Conservation (phyloP, 2,113 vertebrate species). For the Nycticebus coucang region DNA sequence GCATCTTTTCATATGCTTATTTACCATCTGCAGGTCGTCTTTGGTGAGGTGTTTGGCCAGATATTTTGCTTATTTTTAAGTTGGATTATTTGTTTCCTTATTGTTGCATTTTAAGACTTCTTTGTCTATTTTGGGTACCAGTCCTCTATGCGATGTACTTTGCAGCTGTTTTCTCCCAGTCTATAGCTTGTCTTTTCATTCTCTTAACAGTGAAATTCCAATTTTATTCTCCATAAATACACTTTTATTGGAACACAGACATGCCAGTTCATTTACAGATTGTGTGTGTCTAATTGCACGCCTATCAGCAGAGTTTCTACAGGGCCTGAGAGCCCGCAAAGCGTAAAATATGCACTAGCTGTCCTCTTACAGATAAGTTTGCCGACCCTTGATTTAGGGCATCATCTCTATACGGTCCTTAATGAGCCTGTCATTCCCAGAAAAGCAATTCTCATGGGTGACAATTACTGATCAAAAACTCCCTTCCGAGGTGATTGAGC, state of each 20-base stretch:
- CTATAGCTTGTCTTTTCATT: background rate
- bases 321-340: background rate
- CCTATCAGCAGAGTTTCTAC: background rate
- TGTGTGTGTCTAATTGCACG: background rate
- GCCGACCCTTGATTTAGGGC: background rate
- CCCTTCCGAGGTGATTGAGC: background rate
- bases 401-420: background rate
- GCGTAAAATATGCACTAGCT: background rate
- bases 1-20: background rate
- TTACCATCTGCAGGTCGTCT: background rate
- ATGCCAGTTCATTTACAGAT: accelerated
- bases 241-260: background rate
- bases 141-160: background rate
- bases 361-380: background rate
- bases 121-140: background rate
- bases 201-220: background rate
- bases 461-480: background rate
- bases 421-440: background rate
- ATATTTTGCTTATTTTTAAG: background rate
- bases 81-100: background rate
- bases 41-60: too few species aligned
- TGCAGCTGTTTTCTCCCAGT: background rate
- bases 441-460: background rate
- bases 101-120: background rate
- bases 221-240: background rate